Conservation (phyloP, 2,113 vertebrate genomes). For the Leuciscus idus region DNA sequence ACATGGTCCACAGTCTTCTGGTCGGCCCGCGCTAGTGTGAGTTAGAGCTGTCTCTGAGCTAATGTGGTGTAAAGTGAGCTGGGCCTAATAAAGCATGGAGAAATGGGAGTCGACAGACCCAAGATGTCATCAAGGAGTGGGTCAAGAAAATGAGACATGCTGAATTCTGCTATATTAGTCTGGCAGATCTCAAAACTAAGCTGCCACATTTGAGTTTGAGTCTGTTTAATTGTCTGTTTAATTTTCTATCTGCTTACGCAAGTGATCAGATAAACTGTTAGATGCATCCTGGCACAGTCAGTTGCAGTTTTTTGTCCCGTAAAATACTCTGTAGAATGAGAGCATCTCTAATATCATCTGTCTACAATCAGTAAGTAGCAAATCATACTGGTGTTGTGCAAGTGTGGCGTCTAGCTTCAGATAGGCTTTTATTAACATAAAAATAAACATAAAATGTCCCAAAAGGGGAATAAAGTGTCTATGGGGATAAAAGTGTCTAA, state of each 20-base stretch:
- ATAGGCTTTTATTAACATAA: too few relatives aligned
- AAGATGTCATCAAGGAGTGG: constrained; percentile 26
- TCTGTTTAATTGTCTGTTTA: constrained; percentile 18
- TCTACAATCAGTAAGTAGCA: background rate
- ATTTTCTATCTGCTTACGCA: background rate
- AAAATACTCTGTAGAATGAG: background rate
- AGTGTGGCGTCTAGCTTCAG: too few relatives aligned
- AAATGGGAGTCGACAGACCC: constrained; percentile 27
- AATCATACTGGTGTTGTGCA: background rate
- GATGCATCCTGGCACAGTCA: background rate
- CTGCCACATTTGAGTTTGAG: background rate
- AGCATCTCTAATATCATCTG: background rate
- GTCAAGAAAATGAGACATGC: background rate
- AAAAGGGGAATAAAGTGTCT: too few relatives aligned
- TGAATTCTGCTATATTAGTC: background rate
- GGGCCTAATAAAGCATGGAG: constrained; percentile 31
- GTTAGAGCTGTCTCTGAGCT: constrained; percentile 1
- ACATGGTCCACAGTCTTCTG: background rate
- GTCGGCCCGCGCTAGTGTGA: background rate
- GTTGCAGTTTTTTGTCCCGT: background rate
- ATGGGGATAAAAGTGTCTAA: too few relatives aligned
- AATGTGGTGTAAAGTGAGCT: constrained; percentile 28
- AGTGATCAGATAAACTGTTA: background rate
- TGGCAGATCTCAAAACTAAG: background rate
- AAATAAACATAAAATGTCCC: too few relatives aligned